Evolutionary conservation across 2,113 vertebrate genomes (phyloP).

Genomic region (Terrapene triunguis): DNA sequence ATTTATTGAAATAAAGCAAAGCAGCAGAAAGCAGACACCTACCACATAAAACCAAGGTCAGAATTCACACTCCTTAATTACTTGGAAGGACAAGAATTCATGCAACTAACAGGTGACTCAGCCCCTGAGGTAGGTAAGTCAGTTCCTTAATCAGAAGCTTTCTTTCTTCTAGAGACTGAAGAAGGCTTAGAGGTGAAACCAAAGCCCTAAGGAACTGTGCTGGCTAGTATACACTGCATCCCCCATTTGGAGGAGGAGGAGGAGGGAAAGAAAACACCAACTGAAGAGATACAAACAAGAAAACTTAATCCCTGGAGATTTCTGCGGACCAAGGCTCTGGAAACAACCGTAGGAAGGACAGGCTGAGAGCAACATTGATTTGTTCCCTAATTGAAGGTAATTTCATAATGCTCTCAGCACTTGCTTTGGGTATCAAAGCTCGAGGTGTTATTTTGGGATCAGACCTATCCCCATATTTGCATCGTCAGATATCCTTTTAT

Average conservation of each 20-base stretch:
- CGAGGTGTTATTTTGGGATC: not conserved
- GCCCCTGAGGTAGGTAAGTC: not conserved
- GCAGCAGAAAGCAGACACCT: not conserved
- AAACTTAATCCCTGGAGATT: not conserved
- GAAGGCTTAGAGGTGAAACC: not conserved
- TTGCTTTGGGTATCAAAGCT: not conserved
- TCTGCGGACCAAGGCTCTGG: not conserved
- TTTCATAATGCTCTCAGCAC: not conserved
- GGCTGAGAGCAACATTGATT: not conserved
- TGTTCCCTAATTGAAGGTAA: not conserved
- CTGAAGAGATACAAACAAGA: not conserved
- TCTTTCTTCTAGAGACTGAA: not conserved
- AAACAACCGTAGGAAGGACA: slow-evolving; percentile 30
- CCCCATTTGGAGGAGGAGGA: fast-evolving
- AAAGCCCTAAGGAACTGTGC: not conserved
- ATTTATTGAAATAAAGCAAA: not conserved
- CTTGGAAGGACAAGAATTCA: not conserved
- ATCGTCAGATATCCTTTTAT: not conserved
- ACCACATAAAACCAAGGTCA: not conserved
- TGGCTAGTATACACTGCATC: not conserved
- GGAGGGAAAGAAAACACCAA: not conserved
- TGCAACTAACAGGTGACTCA: not conserved
- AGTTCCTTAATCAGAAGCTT: not conserved
- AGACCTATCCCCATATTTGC: not conserved
- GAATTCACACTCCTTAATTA: not conserved